Conservation (phyloP, 2,797 vertebrate species). For the Thripadectes ignobilis region DNA sequence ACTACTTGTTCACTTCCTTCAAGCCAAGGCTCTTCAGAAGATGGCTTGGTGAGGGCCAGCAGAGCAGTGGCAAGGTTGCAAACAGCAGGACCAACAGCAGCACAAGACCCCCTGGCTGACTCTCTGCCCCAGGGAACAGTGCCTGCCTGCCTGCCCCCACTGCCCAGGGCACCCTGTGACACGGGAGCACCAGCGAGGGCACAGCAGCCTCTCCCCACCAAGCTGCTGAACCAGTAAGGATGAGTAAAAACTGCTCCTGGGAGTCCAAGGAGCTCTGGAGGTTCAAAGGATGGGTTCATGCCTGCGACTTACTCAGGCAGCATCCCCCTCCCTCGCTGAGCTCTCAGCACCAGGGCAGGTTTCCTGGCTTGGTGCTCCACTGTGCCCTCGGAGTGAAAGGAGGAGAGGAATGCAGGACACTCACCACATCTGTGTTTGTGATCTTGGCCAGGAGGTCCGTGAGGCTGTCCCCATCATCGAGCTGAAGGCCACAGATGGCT, state of each 20-base stretch:
- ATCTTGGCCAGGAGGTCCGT: conserved; percentile 94
- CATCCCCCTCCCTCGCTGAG: fast-evolving
- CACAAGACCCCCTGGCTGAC: not conserved
- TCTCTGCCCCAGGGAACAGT: not conserved
- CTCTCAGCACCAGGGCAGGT: not conserved
- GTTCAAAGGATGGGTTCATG: not conserved
- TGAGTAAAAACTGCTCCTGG: not conserved
- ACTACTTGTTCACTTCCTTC: not conserved
- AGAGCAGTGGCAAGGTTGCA: not conserved
- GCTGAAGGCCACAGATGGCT: conserved; percentile 92
- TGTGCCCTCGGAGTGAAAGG: not conserved
- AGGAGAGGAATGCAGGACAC: conserved; percentile 65
- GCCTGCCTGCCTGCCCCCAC: not conserved
- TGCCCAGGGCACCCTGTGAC: not conserved
- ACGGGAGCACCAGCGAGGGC: not conserved
- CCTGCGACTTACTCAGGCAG: not conserved
- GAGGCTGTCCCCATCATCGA: conserved; percentile 85
- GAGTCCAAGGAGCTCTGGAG: not conserved
- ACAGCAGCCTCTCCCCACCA: not conserved
- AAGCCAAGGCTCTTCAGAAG: not conserved
- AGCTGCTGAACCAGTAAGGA: not conserved
- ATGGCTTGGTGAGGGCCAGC: not conserved
- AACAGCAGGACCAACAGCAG: not conserved
- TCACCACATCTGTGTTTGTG: conserved; percentile 96
- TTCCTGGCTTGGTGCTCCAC: not conserved